Evolutionary conservation across 2,113 vertebrate species (phyloP).

Genomic region (Martes martes): DNA sequence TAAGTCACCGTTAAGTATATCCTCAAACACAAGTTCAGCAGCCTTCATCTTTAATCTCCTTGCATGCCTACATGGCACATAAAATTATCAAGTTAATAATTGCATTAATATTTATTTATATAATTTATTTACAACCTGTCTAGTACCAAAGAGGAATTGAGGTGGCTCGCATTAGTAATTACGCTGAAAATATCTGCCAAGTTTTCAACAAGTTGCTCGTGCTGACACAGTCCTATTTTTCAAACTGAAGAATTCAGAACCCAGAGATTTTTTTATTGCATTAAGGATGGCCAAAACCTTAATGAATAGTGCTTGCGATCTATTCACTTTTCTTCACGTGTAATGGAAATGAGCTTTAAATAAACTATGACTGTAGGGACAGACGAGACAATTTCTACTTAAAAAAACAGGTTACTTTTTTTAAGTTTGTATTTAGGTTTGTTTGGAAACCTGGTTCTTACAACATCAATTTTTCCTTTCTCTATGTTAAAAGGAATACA

Average conservation of each 20-base stretch:
- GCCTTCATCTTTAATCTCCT: conserved; percentile 49
- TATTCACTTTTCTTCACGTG: conserved; percentile 36
- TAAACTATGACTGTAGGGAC: background rate
- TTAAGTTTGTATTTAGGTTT: background rate
- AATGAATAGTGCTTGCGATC: conserved; percentile 35
- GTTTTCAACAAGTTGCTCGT: conserved; percentile 43
- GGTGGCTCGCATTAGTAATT: conserved; percentile 47
- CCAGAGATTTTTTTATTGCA: background rate
- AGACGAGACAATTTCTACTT: background rate
- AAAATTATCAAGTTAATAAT: conserved; percentile 71
- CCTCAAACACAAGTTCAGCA: background rate
- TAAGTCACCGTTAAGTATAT: conserved; percentile 56
- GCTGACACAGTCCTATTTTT: conserved; percentile 43
- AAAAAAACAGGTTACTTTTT: background rate
- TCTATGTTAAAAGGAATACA: background rate
- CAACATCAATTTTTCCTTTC: background rate
- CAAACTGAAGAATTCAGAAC: conserved; percentile 13
- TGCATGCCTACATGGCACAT: conserved; percentile 34
- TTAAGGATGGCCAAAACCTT: conserved; percentile 15
- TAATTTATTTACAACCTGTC: conserved; percentile 57
- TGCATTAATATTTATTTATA: conserved; percentile 68
- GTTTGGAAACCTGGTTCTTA: background rate
- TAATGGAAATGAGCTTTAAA: conserved; percentile 44
- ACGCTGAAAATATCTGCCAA: conserved; percentile 44
- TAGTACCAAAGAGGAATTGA: conserved; percentile 44